A percentile compares a stretch with the other conserved stretches of the same genome.
Conservation (phyloP, 2,113 vertebrate species). For the Coptodon bakossiorum region DNA sequence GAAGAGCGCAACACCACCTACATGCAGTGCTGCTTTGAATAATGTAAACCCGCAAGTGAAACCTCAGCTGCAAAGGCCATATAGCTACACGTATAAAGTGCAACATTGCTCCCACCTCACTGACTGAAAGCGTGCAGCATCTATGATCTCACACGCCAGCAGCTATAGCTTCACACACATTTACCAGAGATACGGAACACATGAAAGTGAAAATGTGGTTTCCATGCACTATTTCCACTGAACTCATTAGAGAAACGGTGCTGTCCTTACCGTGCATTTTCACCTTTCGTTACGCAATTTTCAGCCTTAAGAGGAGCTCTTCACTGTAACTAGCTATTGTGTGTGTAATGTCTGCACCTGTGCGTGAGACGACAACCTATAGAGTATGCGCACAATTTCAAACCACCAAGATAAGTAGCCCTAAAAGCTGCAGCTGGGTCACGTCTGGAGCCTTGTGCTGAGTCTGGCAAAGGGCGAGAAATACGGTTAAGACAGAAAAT, state of each 20-base stretch:
- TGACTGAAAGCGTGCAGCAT: slow-evolving; percentile 13
- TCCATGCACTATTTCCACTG: slow-evolving; percentile 42
- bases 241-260: slow-evolving; percentile 41
- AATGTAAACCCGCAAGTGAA: slow-evolving; percentile 58
- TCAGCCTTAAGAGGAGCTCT: background rate
- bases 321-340: slow-evolving; percentile 28
- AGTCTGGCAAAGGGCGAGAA: slow-evolving; percentile 40
- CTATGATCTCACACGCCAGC: background rate
- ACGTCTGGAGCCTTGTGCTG: slow-evolving; percentile 66
- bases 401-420: slow-evolving; percentile 20
- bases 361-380: background rate
- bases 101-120: background rate
- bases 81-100: background rate
- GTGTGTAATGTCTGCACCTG: slow-evolving; percentile 52
- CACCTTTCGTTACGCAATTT: background rate
- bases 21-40: slow-evolving; percentile 45
- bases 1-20: slow-evolving; percentile 26
- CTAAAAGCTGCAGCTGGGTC: slow-evolving; percentile 53
- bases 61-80: slow-evolving; percentile 48
- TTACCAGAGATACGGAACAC: slow-evolving; percentile 2
- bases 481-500: slow-evolving; percentile 52
- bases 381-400: background rate
- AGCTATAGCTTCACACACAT: slow-evolving; percentile 9
- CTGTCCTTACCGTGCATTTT: slow-evolving; percentile 8
- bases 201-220: slow-evolving; percentile 47